phyloP scores from a whole-genome alignment of 2,888 invertebrate genomes.

The Drosophila greeni region DNA sequence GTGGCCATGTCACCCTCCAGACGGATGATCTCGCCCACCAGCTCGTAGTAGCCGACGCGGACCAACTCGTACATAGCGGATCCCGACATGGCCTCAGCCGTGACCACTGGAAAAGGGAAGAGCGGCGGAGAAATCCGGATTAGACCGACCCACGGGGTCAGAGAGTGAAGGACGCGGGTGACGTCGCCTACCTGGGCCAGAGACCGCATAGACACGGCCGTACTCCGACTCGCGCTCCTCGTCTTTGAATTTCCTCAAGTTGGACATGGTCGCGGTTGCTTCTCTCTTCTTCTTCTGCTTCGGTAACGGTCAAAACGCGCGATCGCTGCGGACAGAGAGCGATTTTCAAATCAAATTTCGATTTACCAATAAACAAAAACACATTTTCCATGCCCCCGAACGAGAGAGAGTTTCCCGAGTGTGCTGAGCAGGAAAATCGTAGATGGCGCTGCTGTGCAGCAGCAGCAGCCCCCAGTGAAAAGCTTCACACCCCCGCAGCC shows the following conservation, averaged over 20 bases:
- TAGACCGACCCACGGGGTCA: slow-evolving; percentile 6
- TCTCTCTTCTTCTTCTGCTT: slow-evolving; percentile 31
- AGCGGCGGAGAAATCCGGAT: slow-evolving; percentile 8
- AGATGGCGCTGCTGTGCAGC: slow-evolving; percentile 59
- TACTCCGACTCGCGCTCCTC: slow-evolving; percentile 91
- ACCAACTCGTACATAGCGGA: slow-evolving; percentile 99
- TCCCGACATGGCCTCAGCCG: slow-evolving; percentile 99
- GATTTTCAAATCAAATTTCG: slow-evolving; percentile 9
- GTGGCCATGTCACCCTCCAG: slow-evolving; percentile 99
- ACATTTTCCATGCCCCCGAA: slow-evolving; percentile 49
- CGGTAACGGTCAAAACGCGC: slow-evolving; percentile 48
- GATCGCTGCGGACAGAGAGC: slow-evolving; percentile 35
- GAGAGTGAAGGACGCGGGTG: slow-evolving; percentile 49
- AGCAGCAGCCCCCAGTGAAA: slow-evolving; percentile 62
- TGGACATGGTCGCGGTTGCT: slow-evolving; percentile 67
- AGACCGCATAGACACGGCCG: slow-evolving; percentile 97
- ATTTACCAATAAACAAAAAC: slow-evolving; percentile 56
- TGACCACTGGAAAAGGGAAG: slow-evolving; percentile 88
- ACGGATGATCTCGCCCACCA: slow-evolving; percentile 99
- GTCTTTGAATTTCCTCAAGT: slow-evolving; percentile 79
- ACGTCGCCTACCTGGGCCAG: slow-evolving; percentile 90
- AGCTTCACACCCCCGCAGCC: slow-evolving; percentile 57
- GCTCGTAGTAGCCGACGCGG: slow-evolving; percentile 96
- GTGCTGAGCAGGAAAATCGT: slow-evolving; percentile 32
- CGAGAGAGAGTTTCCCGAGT: slow-evolving; percentile 25